A percentile compares a stretch with the other conserved stretches of the same genome.
Conservation (phyloP, 2,888 invertebrate species). For the Caenorhabditis sp. region DNA sequence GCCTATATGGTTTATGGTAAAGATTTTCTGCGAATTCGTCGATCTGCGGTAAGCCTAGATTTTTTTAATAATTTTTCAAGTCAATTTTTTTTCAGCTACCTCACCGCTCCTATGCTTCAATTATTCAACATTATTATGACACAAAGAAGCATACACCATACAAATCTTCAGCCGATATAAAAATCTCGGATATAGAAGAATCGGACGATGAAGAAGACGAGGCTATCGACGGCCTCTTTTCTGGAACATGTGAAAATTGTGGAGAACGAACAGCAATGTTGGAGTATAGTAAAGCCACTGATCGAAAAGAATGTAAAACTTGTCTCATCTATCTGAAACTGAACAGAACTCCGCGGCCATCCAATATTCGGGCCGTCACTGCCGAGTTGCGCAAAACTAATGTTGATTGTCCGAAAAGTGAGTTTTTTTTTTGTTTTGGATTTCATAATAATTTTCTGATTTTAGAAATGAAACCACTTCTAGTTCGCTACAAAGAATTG, state of each 20-base stretch:
- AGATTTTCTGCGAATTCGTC: conserved; percentile 32
- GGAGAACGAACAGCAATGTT: conserved; percentile 5
- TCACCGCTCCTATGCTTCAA: conserved; percentile 42
- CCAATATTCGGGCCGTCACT: not conserved
- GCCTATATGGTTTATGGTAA: conserved; percentile 35
- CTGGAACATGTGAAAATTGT: conserved; percentile 35
- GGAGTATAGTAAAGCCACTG: conserved; percentile 7
- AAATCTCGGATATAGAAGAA: not conserved
- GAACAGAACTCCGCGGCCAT: conserved; percentile 19
- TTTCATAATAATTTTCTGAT: not conserved
- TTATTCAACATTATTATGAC: conserved; percentile 48
- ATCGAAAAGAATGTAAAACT: conserved; percentile 21
- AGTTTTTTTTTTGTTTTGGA: conserved; percentile 2
- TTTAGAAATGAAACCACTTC: conserved; percentile 19
- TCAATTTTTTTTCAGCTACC: conserved; percentile 37
- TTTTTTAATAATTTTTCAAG: not conserved
- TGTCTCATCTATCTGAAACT: conserved; percentile 25
- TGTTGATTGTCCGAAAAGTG: conserved; percentile 13
- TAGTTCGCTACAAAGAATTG: conserved; percentile 3
- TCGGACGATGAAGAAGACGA: not conserved
- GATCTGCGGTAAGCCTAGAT: conserved; percentile 17
- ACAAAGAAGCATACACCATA: conserved; percentile 43
- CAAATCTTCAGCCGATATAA: conserved; percentile 12
- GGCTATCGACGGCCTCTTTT: not conserved
- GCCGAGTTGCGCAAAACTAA: not conserved